Base-by-base conservation (phyloP, 2,888 invertebrate genomes). In the Orchesella flavescens region DNA sequence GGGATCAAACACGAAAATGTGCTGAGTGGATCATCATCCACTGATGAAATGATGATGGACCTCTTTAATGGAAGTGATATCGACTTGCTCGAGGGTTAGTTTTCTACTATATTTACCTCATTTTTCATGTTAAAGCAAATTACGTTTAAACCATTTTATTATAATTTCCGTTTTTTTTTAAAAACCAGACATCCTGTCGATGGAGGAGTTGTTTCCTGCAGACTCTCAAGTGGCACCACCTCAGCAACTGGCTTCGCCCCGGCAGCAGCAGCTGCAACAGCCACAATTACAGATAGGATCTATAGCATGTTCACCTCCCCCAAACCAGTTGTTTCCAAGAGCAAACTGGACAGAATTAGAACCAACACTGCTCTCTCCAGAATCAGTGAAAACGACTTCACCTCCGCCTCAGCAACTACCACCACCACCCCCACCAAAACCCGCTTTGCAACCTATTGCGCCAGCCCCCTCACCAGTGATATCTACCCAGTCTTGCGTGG, bases 21-120 rank as follows among this genome's bases (percentile, higher is more conserved):
- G 3, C 34, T 34, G 34, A 21, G 17, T 10, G 53, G 53, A 10
- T 63, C 69, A 7, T 75, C 82, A 12, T 68, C 74, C 19, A 82
- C 82, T 13, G 82, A 82, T 23, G 82, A 82, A 44, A 75, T 82
- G 69, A 80, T 80, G 80, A 75, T 75, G 75, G 75, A 82, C 34
- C 24, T 75, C 69, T 81, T 81, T 17, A 81, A 81, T 19, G 66
- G 59, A 10, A 75, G 21, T 61, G 75, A 82, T 44, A 82, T 82
- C 24, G 82, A 75, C 19, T n/a, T 82, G 44, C 59, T 82, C 1
- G 75, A 82, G 3, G 82, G 82, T 75, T 2, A 44, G 63, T 57
- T 57, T 1, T 4, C 34, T n/a, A n/a, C n/a, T n/a, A 53, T 53
- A 53, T 53, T n/a, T 15, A 71, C n/a, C n/a, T n/a, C n/a, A n/a